Evolutionary conservation across 2,888 invertebrate genomes (phyloP), one percentile per base, ranked within the genome.

Genomic region (Salticus scenicus): DNA sequence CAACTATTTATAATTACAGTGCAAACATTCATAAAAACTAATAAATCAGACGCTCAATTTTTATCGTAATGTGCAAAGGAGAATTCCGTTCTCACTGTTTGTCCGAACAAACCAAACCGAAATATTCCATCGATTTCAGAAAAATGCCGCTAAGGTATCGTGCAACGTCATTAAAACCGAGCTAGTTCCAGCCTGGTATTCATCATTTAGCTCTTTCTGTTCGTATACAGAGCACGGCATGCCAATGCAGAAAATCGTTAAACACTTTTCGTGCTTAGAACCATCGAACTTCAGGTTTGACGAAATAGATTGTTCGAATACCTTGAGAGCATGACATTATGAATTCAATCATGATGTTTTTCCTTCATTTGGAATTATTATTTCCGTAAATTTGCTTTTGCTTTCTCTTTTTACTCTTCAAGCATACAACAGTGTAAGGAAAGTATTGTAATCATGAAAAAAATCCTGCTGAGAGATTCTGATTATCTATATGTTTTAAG

Each of bases 181-280:
- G 63, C n/a, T 47, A 27, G 27, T 63, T n/a, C 63, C 28, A 28
- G 63, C 12, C 63, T 63, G 24, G 74, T 64, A 75, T 75, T 24
- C 20, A 66, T 75, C 33, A 66, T 64, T 14, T 24, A 66, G 64
- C 31, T n/a, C 28, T 57, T 73, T 31, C 14, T 27, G 63, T 12
- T 63, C 63, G 51, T 10, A 47, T 47, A 14, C 47, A 47, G 10
- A 37, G 10, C 37, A 37, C 37, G 37, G 37, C 75, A 75, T 75
- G 66, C 75, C 75, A 47, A 47, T 42, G 66, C 31, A 42, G 67
- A 12, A 30, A 75, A 75, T 75, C 75, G 67, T 75, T 75, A 67
- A 42, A 17, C 2, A 33, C 47, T 66, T 75, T 66, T 31, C 75
- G 75, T 75, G 75, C 42, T 0, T 20, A 17, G 12, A n/a, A 5